Evolutionary conservation across 2,888 invertebrate species (phyloP), one percentile per base, ranked within the genome.

Genomic region (Lepetodrilus schrolli): DNA sequence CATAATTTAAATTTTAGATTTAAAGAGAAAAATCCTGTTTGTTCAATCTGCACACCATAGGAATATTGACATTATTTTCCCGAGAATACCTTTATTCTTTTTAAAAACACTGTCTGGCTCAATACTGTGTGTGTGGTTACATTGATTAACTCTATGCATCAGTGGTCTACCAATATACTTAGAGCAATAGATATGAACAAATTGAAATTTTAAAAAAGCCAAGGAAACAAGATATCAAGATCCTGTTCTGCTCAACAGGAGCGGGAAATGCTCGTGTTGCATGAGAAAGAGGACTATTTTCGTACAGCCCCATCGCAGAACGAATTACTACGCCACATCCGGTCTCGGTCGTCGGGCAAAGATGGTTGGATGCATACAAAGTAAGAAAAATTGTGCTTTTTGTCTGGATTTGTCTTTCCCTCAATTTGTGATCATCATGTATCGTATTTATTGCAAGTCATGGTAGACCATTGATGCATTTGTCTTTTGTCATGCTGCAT

Each of bases 401-500:
- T 58, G 58, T 58, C 30, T 58, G 30, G 26, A 23, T 23, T 30
- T 26, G 26, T 51, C 30, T 58, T n/a, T n/a, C n/a, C n/a, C n/a
- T n/a, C n/a, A n/a, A n/a, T n/a, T n/a, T n/a, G n/a, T n/a, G n/a
- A n/a, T n/a, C n/a, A n/a, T n/a, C n/a, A n/a, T 58, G 58, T 58
- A 34, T 58, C 58, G 17, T 58, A 34, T 30, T 58, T 58, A 30
- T 23, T 43, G 43, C 8, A 43, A 58, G 17, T 30, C 58, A 58
- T 58, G 58, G 58, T 58, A 58, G 58, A 58, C 58, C 58, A 58
- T 34, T 58, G 58, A 58, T 58, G 58, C 58, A 58, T 58, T 34
- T n/a, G 30, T 58, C 26, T 17, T 43, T 43, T 26, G 26, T 34
- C 10, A 7, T 30, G 1, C n/a, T 34, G 26, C 58, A 34, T 58